Evolutionary conservation across 2,797 vertebrate species (phyloP).

Genomic region (Sebastiscus albofasciatus): DNA sequence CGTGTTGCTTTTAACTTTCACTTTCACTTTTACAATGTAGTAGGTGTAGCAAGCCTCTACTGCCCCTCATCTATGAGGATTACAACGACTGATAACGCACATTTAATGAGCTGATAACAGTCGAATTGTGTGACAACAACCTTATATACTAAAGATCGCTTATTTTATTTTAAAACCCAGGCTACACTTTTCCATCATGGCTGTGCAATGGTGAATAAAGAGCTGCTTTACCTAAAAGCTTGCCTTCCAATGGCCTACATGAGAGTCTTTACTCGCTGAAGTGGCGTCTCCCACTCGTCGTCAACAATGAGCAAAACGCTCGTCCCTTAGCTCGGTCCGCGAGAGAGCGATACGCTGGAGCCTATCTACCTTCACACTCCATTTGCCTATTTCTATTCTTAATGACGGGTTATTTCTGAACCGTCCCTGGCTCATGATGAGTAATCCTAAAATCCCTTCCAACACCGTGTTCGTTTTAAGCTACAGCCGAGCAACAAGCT

Average conservation of each 20-base stretch:
- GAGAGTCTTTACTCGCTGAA: slow-evolving; percentile 30
- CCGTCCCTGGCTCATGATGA: slow-evolving; percentile 63
- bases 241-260: slow-evolving; percentile 14
- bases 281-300: slow-evolving; percentile 20
- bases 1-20: too few relatives aligned
- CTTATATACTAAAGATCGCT: background rate
- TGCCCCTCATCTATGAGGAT: too few relatives aligned
- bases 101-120: background rate
- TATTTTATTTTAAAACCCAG: background rate
- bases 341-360: background rate
- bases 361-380: slow-evolving; percentile 54
- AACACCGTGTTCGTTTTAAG: slow-evolving; percentile 65
- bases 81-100: too few relatives aligned
- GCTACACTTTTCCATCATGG: background rate
- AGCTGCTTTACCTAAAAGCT: slow-evolving; percentile 44
- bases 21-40: too few relatives aligned
- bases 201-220: slow-evolving; percentile 12
- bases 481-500: slow-evolving; percentile 74
- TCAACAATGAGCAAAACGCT: slow-evolving; percentile 15
- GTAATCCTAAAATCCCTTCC: slow-evolving; percentile 76
- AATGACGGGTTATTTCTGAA: slow-evolving; percentile 72
- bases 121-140: background rate
- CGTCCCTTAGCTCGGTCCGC: background rate
- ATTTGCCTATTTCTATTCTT: slow-evolving; percentile 58
- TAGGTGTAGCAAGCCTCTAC: too few relatives aligned